phyloP scores from a whole-genome alignment of 2,113 vertebrate genomes.

The Elephantulus edwardii region DNA sequence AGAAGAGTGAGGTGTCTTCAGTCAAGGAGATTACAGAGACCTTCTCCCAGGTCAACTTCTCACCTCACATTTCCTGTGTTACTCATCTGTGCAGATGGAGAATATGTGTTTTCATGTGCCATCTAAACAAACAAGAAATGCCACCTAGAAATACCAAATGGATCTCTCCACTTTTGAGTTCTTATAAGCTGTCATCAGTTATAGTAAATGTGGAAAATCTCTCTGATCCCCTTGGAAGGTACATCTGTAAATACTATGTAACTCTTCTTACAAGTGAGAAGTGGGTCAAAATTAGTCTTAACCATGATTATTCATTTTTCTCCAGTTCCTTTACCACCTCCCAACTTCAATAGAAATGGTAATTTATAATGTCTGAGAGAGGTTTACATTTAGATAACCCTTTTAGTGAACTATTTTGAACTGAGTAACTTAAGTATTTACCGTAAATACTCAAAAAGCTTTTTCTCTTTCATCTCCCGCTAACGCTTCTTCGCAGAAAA shows the following conservation, averaged over 20 bases:
- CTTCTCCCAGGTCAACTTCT: neutral
- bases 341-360: neutral
- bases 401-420: conserved; percentile 12
- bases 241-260: neutral
- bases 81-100: neutral
- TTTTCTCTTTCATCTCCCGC: neutral
- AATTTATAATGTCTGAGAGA: conserved; percentile 1
- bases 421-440: neutral
- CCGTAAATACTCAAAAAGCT: neutral
- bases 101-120: neutral
- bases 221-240: rapidly evolving
- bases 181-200: neutral
- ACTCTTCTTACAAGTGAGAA: neutral
- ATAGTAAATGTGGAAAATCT: neutral
- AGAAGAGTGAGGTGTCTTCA: neutral
- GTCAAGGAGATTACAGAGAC: neutral
- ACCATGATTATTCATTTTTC: neutral
- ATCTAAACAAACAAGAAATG: neutral
- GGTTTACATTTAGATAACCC: neutral
- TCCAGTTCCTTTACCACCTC: neutral
- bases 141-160: neutral
- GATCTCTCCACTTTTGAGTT: neutral
- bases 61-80: neutral
- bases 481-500: neutral
- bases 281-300: neutral